A percentile compares a stretch with the other conserved stretches of the same genome.
These are phyloP conservation scores for Lipophrys pholis DNA, from an alignment of 2,113 vertebrate genomes.

Conservation along the genomic window DNA sequence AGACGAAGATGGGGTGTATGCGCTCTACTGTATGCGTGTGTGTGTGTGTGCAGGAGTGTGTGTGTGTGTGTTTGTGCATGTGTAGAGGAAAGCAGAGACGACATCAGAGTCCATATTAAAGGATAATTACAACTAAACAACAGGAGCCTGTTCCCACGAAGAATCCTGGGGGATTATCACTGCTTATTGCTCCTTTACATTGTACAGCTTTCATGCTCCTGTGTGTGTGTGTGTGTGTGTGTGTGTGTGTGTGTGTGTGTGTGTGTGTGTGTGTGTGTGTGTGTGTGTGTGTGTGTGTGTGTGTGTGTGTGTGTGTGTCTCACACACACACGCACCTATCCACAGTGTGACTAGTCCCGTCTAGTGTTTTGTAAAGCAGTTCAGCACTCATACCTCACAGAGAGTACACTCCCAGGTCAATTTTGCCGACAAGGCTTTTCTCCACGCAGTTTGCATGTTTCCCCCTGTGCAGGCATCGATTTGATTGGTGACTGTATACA, in stretches of 20 bases:
- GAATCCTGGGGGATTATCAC: slow-evolving; percentile 72
- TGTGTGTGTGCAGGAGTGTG: slow-evolving; percentile 5
- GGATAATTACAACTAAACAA: slow-evolving; percentile 84
- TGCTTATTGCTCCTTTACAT: slow-evolving; percentile 67
- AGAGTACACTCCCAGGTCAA: too few relatives aligned
- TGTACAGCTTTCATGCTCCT: slow-evolving; percentile 18
- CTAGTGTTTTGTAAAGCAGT: too few relatives aligned
- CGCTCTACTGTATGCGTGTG: slow-evolving; percentile 45
- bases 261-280: slow-evolving; percentile 8
- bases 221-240: slow-evolving; percentile 1
- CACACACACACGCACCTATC: too few relatives aligned
- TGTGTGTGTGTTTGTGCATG: slow-evolving; percentile 1
- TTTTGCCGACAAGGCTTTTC: too few relatives aligned
- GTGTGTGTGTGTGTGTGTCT: not conserved
- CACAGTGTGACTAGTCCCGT: not conserved
- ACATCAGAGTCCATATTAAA: slow-evolving; percentile 85
- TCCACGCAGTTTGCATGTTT: too few relatives aligned
- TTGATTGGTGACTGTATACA: too few relatives aligned
- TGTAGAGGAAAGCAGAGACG: slow-evolving; percentile 57
- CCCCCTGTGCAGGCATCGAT: too few relatives aligned
- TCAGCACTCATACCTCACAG: too few relatives aligned
- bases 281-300: slow-evolving; percentile 5
- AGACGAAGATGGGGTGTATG: slow-evolving; percentile 23
- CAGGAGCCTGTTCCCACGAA: slow-evolving; percentile 78
- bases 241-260: slow-evolving; percentile 4